Evolutionary conservation across 2,113 vertebrate genomes (phyloP).

Genomic region (Saiga tatarica): DNA sequence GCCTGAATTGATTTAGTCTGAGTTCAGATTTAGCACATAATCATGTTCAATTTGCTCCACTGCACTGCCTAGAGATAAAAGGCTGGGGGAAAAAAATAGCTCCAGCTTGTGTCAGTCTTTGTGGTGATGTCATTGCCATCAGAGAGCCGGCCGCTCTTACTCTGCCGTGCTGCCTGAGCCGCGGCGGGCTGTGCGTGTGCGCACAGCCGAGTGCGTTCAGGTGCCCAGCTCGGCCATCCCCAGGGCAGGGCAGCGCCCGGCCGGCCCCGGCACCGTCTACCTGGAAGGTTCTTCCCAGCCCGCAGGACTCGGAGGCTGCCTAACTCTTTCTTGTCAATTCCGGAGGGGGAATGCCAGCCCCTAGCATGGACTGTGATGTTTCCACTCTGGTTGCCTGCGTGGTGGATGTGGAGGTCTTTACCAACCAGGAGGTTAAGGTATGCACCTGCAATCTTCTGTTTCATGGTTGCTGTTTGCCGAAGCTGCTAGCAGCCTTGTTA

Average conservation of each 20-base stretch:
- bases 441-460: slow-evolving; percentile 64
- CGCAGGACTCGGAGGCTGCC: slow-evolving; percentile 66
- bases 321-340: slow-evolving; percentile 65
- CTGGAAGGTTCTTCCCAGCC: slow-evolving; percentile 50
- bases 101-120: slow-evolving; percentile 83
- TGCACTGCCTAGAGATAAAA: slow-evolving; percentile 87
- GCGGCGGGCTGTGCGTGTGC: slow-evolving; percentile 62
- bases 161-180: slow-evolving; percentile 76
- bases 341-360: slow-evolving; percentile 86
- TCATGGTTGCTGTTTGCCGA: slow-evolving; percentile 30
- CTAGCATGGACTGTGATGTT: slow-evolving; percentile 88
- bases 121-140: slow-evolving; percentile 88
- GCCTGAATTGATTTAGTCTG: slow-evolving; percentile 84
- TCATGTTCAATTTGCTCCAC: slow-evolving; percentile 87
- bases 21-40: slow-evolving; percentile 88
- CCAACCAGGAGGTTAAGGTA: slow-evolving; percentile 89
- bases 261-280: slow-evolving; percentile 30
- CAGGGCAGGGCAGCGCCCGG: slow-evolving; percentile 56
- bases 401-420: slow-evolving; percentile 90
- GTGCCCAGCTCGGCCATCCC: slow-evolving; percentile 56
- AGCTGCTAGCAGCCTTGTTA: slow-evolving; percentile 60
- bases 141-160: slow-evolving; percentile 74
- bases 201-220: slow-evolving; percentile 63
- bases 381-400: slow-evolving; percentile 89
- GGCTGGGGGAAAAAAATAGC: slow-evolving; percentile 74